Evolutionary conservation across 2,888 invertebrate genomes (phyloP).

Genomic region (Callosobruchus maculatus): DNA sequence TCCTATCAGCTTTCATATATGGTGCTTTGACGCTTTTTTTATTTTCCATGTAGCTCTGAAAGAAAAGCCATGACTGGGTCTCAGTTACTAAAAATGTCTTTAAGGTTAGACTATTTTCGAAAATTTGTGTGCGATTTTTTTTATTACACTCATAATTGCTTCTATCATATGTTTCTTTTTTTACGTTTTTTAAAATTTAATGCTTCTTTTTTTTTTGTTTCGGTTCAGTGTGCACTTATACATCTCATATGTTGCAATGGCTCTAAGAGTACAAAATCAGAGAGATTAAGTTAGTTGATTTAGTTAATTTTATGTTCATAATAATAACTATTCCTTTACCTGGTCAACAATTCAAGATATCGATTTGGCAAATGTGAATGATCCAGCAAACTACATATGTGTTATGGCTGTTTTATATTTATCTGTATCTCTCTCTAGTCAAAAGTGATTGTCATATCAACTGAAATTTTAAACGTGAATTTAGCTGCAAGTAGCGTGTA

Average conservation of each 20-base stretch:
- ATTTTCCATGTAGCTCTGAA: constrained; percentile 36
- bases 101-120: constrained; percentile 54
- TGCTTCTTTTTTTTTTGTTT: not conserved
- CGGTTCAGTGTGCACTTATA: not conserved
- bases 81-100: constrained; percentile 74
- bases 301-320: too few species aligned
- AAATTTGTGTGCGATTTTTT: not conserved
- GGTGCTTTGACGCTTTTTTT: constrained; percentile 14
- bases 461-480: too few species aligned
- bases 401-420: not conserved
- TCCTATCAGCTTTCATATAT: not conserved
- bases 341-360: not conserved
- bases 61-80: constrained; percentile 61
- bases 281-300: not conserved
- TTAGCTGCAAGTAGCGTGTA: too few species aligned
- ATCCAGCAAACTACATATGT: not conserved
- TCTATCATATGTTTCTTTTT: not conserved
- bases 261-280: not conserved
- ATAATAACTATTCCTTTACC: too few species aligned
- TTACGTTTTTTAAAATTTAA: not conserved
- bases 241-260: not conserved
- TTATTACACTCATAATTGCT: not conserved
- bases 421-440: too few species aligned
- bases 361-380: not conserved
- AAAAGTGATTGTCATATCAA: too few species aligned